phyloP scores from a whole-genome alignment of 2,113 vertebrate species.

The Gasterosteus aculeatus region DNA sequence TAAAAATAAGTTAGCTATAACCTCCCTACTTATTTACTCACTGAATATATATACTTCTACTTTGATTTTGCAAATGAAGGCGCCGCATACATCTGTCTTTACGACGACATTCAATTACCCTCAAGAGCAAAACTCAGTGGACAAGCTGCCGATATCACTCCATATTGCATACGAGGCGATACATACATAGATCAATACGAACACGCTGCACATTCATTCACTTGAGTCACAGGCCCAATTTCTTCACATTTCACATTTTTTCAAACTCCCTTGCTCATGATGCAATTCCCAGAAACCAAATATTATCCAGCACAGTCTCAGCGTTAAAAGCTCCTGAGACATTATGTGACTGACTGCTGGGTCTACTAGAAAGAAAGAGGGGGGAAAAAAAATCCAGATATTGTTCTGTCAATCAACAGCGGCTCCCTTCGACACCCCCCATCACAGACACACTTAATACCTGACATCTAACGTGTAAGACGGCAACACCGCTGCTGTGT shows the following conservation, averaged over 20 bases:
- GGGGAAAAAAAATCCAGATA: not conserved
- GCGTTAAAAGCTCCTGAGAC: not conserved
- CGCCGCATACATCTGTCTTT: not conserved
- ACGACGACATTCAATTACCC: not conserved
- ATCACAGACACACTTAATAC: conserved; percentile 9
- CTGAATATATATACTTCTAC: not conserved
- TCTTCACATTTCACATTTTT: not conserved
- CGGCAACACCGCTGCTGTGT: not conserved
- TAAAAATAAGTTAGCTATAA: conserved; percentile 4
- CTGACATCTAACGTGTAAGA: conserved; percentile 12
- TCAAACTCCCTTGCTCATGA: conserved; percentile 3
- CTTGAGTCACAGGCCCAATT: not conserved
- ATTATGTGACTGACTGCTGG: conserved; percentile 18
- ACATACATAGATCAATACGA: not conserved
- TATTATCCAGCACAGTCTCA: not conserved
- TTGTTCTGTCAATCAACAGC: conserved; percentile 12
- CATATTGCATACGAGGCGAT: not conserved
- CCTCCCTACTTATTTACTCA: conserved; percentile 1
- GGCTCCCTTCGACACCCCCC: not conserved
- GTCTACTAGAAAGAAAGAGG: not conserved
- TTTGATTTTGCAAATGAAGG: not conserved
- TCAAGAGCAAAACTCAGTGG: not conserved
- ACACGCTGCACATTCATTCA: not conserved
- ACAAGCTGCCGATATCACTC: not conserved
- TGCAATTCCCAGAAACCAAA: conserved; percentile 40